phyloP scores from a whole-genome alignment of 2,113 vertebrate genomes.

The Spermophilus dauricus region DNA sequence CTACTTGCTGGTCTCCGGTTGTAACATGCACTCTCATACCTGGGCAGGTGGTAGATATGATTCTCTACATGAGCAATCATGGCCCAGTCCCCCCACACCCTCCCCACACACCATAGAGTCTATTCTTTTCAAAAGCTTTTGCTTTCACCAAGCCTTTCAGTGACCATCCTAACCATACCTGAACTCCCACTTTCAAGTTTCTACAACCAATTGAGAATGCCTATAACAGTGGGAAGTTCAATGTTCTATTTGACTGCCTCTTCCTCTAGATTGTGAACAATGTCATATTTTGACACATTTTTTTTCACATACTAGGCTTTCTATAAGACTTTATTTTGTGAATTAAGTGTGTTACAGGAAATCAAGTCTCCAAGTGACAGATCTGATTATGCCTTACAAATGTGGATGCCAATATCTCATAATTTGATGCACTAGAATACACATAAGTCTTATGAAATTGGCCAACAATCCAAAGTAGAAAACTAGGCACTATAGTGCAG shows the following conservation, averaged over 20 bases:
- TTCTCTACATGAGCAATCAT: neutral
- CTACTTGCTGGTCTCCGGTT: neutral
- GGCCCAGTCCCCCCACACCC: neutral
- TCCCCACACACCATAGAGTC: too few relatives aligned
- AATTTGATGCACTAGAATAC: neutral
- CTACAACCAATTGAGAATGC: neutral
- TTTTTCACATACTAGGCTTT: neutral
- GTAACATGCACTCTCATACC: neutral
- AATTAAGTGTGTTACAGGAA: neutral
- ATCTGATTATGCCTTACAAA: slow-evolving; percentile 21
- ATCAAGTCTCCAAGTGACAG: neutral
- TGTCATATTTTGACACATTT: neutral
- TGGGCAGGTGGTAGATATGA: neutral
- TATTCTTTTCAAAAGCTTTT: neutral
- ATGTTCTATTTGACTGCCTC: neutral
- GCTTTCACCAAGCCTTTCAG: neutral
- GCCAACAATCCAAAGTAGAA: neutral
- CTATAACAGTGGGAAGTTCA: neutral
- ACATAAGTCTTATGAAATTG: neutral
- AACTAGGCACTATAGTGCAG: too few relatives aligned
- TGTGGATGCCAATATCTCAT: neutral
- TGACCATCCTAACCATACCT: neutral
- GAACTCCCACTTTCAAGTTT: neutral
- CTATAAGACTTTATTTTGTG: neutral
- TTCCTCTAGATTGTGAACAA: neutral